Evolutionary conservation across 2,113 vertebrate species (phyloP), one percentile per base, ranked within the genome.

Genomic region (Phocoena phocoena): DNA sequence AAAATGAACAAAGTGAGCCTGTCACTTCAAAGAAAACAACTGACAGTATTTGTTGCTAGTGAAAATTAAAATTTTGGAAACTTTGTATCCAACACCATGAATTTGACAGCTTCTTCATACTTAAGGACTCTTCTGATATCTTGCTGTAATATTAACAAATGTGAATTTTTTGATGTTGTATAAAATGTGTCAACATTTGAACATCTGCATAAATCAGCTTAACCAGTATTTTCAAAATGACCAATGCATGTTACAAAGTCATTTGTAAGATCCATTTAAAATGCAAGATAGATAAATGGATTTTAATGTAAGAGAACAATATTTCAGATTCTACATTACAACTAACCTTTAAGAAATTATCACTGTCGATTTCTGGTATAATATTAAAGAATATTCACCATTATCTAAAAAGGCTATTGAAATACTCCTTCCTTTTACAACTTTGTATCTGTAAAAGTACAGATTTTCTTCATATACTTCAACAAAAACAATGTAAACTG

Each of bases 61-160:
- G 58, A 88, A 97, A 96, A 80, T 55, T 67, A 80, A 88, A 70
- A 88, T 76, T 85, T 6, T 81, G 41, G 33, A 95, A 95, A 84
- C 25, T 15, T 20, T 82, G 31, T 77, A 74, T 55, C 15, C 6
- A 93, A 28, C 23, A 93, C 21, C n/a, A 90, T 10, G 21, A 97
- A 55, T 55, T 3, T 90, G 44, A 76, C 41, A 95, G 23, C 4
- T 73, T 80, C 36, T 82, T 62, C 60, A 81, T 53, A 84, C 36
- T 80, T 81, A 44, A 81, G 36, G 23, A 73, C 11, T 91, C 73
- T 85, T 60, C 18, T 67, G 21, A 44, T 36, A 76, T 12, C 23
- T 33, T 73, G 12, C 20, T 50, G 38, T 53, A 92, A 65, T 36
- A 71, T n/a, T 53, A 95, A 95, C 65, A 88, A 93, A 71, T 62